These are phyloP conservation scores for Halichoeres trimaculatus DNA, from an alignment of 2,113 vertebrate species.

Conservation along the genomic window DNA sequence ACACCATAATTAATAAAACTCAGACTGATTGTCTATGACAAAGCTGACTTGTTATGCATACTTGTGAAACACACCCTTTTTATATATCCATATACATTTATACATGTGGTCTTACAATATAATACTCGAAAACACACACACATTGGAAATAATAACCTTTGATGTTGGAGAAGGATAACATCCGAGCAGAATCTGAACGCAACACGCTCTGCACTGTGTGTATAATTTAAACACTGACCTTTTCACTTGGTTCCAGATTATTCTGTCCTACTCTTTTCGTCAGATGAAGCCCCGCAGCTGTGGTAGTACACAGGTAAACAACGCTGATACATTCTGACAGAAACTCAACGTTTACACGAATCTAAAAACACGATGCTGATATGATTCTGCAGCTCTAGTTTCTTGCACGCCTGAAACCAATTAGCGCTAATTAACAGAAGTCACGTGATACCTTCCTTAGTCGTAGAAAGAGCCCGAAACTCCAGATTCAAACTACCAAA, in stretches of 20 bases:
- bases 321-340: not conserved
- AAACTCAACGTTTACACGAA: not conserved
- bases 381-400: no score
- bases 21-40: no score
- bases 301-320: not conserved
- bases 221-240: constrained; percentile 53
- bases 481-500: not conserved
- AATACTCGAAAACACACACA: no score
- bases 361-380: not conserved
- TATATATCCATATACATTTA: no score
- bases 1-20: no score
- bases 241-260: constrained; percentile 34
- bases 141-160: not conserved
- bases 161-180: not conserved
- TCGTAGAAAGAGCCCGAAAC: not conserved
- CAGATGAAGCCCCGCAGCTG: not conserved
- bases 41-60: no score
- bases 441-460: constrained; percentile 20
- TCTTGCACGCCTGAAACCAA: constrained; percentile 30
- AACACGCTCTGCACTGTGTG: constrained; percentile 11
- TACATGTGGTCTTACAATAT: no score
- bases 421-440: constrained; percentile 62
- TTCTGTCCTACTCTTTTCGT: constrained; percentile 7
- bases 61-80: no score
- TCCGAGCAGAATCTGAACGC: constrained; percentile 5